Evolutionary conservation across 2,113 vertebrate species (phyloP), one percentile per base, ranked within the genome.

Genomic region (Rhabdomys dilectus): DNA sequence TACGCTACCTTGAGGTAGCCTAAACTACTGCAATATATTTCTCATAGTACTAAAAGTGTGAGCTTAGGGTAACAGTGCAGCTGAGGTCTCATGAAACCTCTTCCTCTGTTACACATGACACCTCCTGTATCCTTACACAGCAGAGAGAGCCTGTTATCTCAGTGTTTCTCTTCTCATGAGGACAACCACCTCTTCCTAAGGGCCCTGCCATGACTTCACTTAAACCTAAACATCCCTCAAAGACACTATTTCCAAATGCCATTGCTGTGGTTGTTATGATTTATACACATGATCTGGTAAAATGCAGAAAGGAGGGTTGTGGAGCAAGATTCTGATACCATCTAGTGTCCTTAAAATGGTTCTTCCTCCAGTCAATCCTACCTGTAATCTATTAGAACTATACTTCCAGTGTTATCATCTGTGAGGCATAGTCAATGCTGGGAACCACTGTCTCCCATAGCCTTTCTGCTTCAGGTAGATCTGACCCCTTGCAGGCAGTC

Each of bases 191-290:
- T 70, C 45, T 10, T 39, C 48, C 16, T 10, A 36, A 42, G 34
- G 53, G 12, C 34, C 39, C n/a, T 36, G 15, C 31, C 2, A 11
- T 42, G 53, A 75, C n/a, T 11, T 95, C 73, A 11, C 77, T 75
- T 78, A 64, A 94, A 45, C 15, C 6, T n/a, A 73, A 64, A 56
- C 13, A 51, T 48, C 16, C 26, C 45, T 39, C 64, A 60, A 90
- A 62, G 12, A 9, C 3, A 7, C 34, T 39, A 7, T 42, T 34
- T 90, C 56, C 62, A 48, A 2, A 58, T 36, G 13, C 36, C 26
- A 6, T 51, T 42, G 39, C 22, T 0, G 0, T 53, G n/a, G 29
- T 7, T 7, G 4, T 53, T 68, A 60, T 58, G 42, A 58, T 42
- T 88, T 87, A 56, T 42, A 34, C n/a, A 11, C 51, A 4, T 3